Conservation (phyloP, 2,113 vertebrate genomes). For the Quiscalus mexicanus region DNA sequence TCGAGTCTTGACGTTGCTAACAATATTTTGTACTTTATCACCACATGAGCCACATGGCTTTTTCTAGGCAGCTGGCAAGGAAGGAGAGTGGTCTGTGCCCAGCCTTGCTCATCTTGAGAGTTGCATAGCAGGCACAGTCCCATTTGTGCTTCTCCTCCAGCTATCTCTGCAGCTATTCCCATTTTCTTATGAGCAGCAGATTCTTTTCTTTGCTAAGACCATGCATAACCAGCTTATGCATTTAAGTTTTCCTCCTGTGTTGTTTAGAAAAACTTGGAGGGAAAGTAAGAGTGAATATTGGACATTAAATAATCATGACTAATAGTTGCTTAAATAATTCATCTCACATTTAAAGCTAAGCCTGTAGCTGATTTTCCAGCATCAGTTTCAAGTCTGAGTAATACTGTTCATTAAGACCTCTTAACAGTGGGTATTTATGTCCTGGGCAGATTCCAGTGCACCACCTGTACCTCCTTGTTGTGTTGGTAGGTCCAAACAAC, state of each 20-base stretch:
- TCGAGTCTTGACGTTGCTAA: fast-evolving
- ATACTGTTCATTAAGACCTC: background rate
- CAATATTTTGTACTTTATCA: background rate
- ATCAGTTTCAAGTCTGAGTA: background rate
- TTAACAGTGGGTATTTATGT: background rate
- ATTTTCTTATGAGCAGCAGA: background rate
- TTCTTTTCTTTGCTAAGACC: background rate
- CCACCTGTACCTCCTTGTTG: background rate
- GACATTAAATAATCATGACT: background rate
- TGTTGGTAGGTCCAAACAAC: background rate
- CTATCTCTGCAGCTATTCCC: background rate
- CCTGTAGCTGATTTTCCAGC: background rate
- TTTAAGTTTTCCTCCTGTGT: background rate
- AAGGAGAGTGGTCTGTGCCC: background rate
- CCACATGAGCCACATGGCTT: background rate
- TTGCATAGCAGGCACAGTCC: background rate
- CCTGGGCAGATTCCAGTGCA: background rate
- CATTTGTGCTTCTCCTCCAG: background rate
- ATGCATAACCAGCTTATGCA: background rate
- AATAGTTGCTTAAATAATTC: background rate
- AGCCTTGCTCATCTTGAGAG: background rate
- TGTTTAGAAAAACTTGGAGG: background rate
- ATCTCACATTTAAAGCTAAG: background rate
- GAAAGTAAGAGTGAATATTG: background rate
- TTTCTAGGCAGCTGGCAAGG: background rate